Base-by-base conservation (phyloP, 2,888 invertebrate species). In the Myathropa florea region DNA sequence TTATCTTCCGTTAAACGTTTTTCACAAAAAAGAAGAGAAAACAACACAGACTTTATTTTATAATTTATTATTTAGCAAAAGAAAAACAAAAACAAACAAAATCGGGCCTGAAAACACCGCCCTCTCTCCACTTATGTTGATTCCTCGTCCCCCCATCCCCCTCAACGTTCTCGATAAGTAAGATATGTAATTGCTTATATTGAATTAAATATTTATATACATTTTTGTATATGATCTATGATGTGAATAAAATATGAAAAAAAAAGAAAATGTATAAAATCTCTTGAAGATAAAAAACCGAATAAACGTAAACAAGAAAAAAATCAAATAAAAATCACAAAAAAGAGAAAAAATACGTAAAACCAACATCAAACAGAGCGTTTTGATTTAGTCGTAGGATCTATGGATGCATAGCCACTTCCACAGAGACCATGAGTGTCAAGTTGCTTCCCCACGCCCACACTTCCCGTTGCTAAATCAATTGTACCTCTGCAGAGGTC, bases 191-290 rank as follows among this genome's bases (percentile, higher is more conserved):
- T 83, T 86, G 86, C 86, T 86, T 86, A 86, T 86, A 86, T 83
- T 86, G 86, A 86, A 86, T 86, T 78, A 65, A 79, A 86, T 77
- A 85, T 83, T 86, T 83, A 79, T 86, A 86, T 86, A 86, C 86
- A 86, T 86, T 86, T 86, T 86, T 86, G 86, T 86, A 86, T 86
- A 86, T 83, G 86, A 86, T 78, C 83, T 86, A 83, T 78, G 83
- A 86, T 83, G 83, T 86, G 86, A 86, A 86, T 86, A 86, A 73
- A 67, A 63, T 24, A 68, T 18, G n/a, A n/a, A 75, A 77, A 61
- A 65, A 82, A 24, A 76, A 71, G 60, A 65, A 36, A 75, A 78
- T 53, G 24, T 46, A 67, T 46, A 77, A 63, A 68, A 57, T 57
- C 67, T 71, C 64, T 84, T 70, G 39, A 76, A 76, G 57, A 76